phyloP scores from a whole-genome alignment of 2,888 invertebrate species.

The Buathra laborator region DNA sequence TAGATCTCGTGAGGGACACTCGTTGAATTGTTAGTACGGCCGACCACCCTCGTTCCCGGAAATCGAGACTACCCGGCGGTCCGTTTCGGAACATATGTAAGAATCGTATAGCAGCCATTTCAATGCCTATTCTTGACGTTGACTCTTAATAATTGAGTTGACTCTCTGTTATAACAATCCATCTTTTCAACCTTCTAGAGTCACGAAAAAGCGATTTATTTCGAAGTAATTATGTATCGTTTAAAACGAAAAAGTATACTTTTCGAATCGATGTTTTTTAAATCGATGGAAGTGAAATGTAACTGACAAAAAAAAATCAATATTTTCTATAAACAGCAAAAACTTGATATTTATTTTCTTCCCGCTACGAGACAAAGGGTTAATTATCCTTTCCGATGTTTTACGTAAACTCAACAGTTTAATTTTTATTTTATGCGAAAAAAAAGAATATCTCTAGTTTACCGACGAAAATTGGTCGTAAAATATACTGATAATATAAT shows the following conservation, averaged over 20 bases:
- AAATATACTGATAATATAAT: neutral
- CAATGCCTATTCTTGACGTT: neutral
- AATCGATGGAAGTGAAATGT: neutral
- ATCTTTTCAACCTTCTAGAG: too few relatives aligned
- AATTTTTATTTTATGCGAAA: neutral
- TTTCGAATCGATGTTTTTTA: neutral
- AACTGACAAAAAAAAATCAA: neutral
- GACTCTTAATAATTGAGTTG: neutral
- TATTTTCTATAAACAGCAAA: too few relatives aligned
- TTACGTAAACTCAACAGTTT: too few relatives aligned
- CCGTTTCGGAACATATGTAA: conserved; percentile 15
- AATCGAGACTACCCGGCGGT: conserved; percentile 23
- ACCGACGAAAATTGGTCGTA: neutral
- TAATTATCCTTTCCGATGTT: too few relatives aligned
- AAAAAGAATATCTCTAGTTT: neutral
- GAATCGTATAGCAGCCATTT: conserved; percentile 10
- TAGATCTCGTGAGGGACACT: conserved; percentile 39
- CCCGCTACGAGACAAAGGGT: too few relatives aligned
- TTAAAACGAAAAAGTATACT: neutral
- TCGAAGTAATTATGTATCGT: neutral
- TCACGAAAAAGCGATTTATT: neutral
- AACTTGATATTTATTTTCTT: too few relatives aligned
- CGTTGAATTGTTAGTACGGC: conserved; percentile 31
- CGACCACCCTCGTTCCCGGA: conserved; percentile 28
- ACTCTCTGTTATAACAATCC: too few relatives aligned